Evolutionary conservation across 2,797 vertebrate genomes (phyloP).

Genomic region (Megaceryle alcyon): DNA sequence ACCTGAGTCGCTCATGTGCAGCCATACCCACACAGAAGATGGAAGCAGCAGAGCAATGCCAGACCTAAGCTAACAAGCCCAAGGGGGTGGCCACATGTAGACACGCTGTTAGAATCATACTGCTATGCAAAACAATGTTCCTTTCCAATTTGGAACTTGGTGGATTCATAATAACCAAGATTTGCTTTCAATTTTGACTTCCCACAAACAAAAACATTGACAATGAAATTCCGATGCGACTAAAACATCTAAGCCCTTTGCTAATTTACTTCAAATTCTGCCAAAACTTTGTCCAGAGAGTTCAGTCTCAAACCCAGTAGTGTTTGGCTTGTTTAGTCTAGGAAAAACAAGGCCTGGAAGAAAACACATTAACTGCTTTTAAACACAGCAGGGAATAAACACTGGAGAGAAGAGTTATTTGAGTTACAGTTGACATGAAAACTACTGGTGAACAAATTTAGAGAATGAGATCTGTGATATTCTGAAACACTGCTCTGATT

Average conservation of each 20-base stretch:
- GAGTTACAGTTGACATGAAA: background rate
- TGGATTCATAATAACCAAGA: background rate
- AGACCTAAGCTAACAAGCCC: background rate
- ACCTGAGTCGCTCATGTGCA: rapidly evolving
- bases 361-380: background rate
- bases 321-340: conserved; percentile 20
- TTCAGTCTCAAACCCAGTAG: background rate
- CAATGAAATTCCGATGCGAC: background rate
- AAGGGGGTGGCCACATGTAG: rapidly evolving
- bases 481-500: background rate
- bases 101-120: background rate
- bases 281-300: background rate
- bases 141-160: background rate
- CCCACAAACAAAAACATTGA: background rate
- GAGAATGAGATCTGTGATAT: background rate
- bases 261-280: background rate
- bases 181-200: background rate
- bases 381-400: conserved; percentile 32
- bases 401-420: background rate
- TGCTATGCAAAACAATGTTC: rapidly evolving
- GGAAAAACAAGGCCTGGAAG: background rate
- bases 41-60: background rate
- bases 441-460: background rate
- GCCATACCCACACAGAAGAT: background rate
- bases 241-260: background rate